Evolutionary conservation across 2,888 invertebrate species (phyloP), one percentile per base, ranked within the genome.

Genomic region (Balanococcus diminutus): DNA sequence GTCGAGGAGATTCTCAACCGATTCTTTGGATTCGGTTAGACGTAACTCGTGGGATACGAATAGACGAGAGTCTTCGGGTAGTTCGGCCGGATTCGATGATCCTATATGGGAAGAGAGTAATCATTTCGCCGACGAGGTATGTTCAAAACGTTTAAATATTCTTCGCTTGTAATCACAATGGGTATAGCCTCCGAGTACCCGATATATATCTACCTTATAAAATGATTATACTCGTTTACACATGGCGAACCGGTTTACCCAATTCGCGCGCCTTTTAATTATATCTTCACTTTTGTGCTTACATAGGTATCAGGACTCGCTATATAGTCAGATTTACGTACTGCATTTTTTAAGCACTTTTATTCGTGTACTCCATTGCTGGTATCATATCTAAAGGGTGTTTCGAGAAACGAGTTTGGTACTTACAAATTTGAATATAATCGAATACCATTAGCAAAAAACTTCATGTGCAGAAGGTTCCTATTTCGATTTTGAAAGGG

Each of bases 11-110:
- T 92, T 92, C 86, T 95, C 95, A 0, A 93, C 93, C 51, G 95
- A 95, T 89, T 95, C 95, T 0, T 89, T 95, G 90, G 94, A 95
- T 89, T 91, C 92, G 87, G 89, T 90, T 81, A 92, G 93, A 90
- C 92, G 94, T 87, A 92, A 92, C 88, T 93, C 93, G 81, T 94
- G 94, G 94, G 94, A 94, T 88, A 91, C 92, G 1, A 92, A 92
- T 86, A 91, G 93, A 87, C 91, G 93, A 87, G 92, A 93, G 16
- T 92, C 92, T 88, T 92, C 93, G n/a, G 91, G 93, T 22, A 92
- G 93, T 67, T 90, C 92, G 89, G 90, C 91, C 87, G 91, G 92
- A 88, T 92, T 91, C 90, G 92, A 92, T 87, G 92, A 92, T 89
- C 91, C 92, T 0, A 91, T 92, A 88, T 92, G 91, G 91, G 93